Base-by-base conservation (phyloP, 2,888 invertebrate genomes). In the Philaethria dido region DNA sequence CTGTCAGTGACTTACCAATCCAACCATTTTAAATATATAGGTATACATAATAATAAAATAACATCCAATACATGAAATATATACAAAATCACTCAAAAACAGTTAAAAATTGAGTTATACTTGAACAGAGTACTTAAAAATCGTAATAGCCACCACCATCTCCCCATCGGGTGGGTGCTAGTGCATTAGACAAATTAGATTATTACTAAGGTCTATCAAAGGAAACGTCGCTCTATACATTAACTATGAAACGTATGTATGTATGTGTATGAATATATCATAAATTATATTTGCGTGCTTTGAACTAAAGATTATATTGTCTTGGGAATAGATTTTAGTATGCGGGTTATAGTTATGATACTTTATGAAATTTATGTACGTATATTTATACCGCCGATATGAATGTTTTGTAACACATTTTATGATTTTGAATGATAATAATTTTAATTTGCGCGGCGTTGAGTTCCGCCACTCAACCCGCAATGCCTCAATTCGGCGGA, bases 171-270 rank as follows among this genome's bases (percentile, higher is more conserved):
- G 72, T 75, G 59, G 66, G 73, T 69, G 75, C 70, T 74, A 78
- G 79, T 78, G 82, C 84, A 85, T 85, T 83, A 83, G 72, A 77
- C 77, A 83, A 82, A 85, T 85, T 82, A 79, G 75, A 83, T 85
- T 82, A 84, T 77, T 72, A 71, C 71, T 62, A 68, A 64, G 68
- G 59, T 57, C 39, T 57, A 39, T 57, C 55, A 57, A 57, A 57
- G 55, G 55, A 57, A 57, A 39, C 39, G 39, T 29, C 50, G 50
- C 22, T 14, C 55, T 22, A 57, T 57, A 57, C 55, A 57, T 57
- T 65, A 68, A 68, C 59, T 20, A 54, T 47, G 33, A 22, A 11
- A 2, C 11, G 36, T 39, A 45, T 60, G 44, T 29, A 45, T 47
- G 45, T 45, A 33, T 36, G 14, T 50, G 20, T 3, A 39, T 45